phyloP scores from a whole-genome alignment of 2,888 invertebrate species.

The Melinaea marsaeus region DNA sequence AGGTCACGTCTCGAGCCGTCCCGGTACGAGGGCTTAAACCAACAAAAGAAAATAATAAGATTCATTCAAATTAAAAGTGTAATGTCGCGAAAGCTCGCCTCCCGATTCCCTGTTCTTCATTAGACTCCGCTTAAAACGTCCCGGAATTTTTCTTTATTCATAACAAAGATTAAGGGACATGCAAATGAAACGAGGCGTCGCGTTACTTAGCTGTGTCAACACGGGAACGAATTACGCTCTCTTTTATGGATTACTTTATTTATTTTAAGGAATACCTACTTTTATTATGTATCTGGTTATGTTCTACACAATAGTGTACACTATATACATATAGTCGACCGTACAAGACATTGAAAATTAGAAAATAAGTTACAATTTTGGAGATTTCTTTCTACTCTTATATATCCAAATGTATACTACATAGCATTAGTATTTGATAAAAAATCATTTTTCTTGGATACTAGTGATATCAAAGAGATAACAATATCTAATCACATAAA shows the following conservation, averaged over 20 bases:
- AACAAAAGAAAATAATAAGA: constrained; percentile 83
- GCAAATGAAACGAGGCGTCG: constrained; percentile 74
- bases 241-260: constrained; percentile 24
- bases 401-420: no score
- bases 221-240: constrained; percentile 45
- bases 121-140: constrained; percentile 67
- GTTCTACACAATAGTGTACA: no score
- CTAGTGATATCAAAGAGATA: no score
- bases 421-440: no score
- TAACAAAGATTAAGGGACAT: constrained; percentile 76
- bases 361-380: no score
- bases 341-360: no score
- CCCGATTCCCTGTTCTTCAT: constrained; percentile 73
- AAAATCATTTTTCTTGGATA: no score
- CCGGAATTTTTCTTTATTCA: constrained; percentile 77
- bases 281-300: no score
- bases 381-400: no score
- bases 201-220: constrained; percentile 77
- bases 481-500: no score
- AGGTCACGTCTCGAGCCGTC: constrained; percentile 81
- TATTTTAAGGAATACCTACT: not conserved
- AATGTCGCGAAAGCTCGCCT: constrained; percentile 75
- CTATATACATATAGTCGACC: no score
- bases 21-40: constrained; percentile 81
- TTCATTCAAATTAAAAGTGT: constrained; percentile 86